These are phyloP conservation scores for Cataglyphis cursor DNA, from an alignment of 2,888 invertebrate species.

Conservation along the genomic window DNA sequence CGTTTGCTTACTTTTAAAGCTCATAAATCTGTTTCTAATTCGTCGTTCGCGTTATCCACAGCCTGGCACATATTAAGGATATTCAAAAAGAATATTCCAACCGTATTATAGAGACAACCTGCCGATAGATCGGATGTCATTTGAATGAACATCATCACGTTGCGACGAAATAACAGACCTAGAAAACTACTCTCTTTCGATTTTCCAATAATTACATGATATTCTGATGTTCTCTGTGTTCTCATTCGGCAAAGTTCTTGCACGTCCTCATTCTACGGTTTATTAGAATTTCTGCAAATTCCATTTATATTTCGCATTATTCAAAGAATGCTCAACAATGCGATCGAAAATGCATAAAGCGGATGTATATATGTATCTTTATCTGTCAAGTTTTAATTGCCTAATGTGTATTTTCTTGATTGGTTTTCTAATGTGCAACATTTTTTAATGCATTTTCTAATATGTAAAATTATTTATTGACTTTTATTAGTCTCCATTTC, in stretches of 20 bases:
- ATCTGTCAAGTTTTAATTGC: neutral
- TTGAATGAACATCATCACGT: neutral
- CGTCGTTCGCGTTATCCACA: neutral
- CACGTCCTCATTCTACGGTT: neutral
- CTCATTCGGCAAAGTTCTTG: slow-evolving; percentile 1
- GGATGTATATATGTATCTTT: neutral
- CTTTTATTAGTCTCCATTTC: neutral
- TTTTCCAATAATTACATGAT: slow-evolving; percentile 10
- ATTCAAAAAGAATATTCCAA: too few relatives aligned
- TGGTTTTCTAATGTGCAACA: neutral
- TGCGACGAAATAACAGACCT: neutral
- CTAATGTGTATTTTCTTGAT: neutral
- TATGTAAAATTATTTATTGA: neutral
- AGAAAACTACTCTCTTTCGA: slow-evolving; percentile 7
- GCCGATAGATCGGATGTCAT: slow-evolving; percentile 10
- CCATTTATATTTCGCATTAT: neutral
- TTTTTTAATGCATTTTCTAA: neutral
- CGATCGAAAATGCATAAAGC: neutral
- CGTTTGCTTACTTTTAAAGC: neutral
- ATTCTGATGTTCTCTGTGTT: neutral
- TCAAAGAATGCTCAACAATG: neutral
- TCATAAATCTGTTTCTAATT: neutral
- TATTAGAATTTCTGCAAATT: neutral
- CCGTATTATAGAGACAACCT: neutral
- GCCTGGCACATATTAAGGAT: neutral